These are phyloP conservation scores for Tillus elongatus DNA, from an alignment of 2,888 invertebrate genomes.

Conservation along the genomic window DNA sequence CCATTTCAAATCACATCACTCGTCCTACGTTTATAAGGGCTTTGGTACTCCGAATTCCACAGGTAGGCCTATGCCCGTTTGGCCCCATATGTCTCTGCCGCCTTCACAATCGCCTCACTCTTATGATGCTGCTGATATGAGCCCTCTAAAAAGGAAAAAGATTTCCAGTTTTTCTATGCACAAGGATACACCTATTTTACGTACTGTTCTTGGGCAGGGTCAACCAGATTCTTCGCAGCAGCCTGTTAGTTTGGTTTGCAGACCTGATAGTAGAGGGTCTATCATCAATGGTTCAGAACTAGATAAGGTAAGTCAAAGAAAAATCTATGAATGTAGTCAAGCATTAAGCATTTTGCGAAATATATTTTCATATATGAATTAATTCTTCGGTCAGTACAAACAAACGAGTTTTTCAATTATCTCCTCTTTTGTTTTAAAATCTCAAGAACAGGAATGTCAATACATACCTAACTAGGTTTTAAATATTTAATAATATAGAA, in stretches of 20 bases:
- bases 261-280: slow-evolving; percentile 45
- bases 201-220: slow-evolving; percentile 75
- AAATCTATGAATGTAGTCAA: too few species aligned
- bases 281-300: slow-evolving; percentile 54
- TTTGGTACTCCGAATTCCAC: slow-evolving; percentile 15
- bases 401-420: too few species aligned
- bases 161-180: slow-evolving; percentile 65
- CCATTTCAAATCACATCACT: slow-evolving; percentile 45
- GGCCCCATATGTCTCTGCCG: slow-evolving; percentile 43
- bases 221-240: slow-evolving; percentile 66
- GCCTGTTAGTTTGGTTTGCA: slow-evolving; percentile 60
- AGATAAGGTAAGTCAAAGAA: too few species aligned
- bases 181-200: slow-evolving; percentile 73
- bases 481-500: too few species aligned
- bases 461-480: too few species aligned
- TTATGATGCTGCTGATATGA: slow-evolving; percentile 51
- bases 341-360: too few species aligned
- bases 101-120: too few species aligned
- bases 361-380: too few species aligned
- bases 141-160: slow-evolving; percentile 70
- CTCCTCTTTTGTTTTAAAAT: too few species aligned
- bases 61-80: slow-evolving; percentile 40
- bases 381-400: too few species aligned
- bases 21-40: slow-evolving; percentile 34
- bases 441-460: too few species aligned